A percentile compares a stretch with the other conserved stretches of the same genome.
Evolutionary conservation across 2,113 vertebrate species (phyloP).

Genomic region (Cyrtonyx montezumae): DNA sequence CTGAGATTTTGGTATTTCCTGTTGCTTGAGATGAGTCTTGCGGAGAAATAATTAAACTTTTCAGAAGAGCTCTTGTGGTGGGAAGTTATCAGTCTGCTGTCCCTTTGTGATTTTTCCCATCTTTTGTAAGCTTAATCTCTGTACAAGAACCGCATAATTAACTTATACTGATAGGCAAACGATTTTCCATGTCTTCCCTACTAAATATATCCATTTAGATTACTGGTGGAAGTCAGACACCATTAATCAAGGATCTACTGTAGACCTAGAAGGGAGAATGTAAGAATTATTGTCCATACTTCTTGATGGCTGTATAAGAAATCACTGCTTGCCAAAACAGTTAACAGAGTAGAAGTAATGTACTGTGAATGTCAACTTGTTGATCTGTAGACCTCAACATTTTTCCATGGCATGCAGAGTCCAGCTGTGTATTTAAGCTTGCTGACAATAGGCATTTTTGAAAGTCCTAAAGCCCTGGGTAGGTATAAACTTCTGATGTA

Average conservation of each 20-base stretch:
- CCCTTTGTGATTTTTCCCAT: background rate
- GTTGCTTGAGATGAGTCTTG: background rate
- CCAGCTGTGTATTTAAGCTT: background rate
- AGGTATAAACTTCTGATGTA: background rate
- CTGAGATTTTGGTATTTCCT: background rate
- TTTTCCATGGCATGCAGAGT: background rate
- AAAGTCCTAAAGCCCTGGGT: background rate
- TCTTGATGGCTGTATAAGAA: background rate
- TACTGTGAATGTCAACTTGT: background rate
- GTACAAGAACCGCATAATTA: background rate
- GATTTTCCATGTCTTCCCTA: background rate
- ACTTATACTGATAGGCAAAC: background rate
- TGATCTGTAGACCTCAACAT: background rate
- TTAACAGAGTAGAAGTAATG: conserved; percentile 15
- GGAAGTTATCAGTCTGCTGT: background rate
- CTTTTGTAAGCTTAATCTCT: background rate
- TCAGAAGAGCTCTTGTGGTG: background rate
- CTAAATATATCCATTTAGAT: background rate
- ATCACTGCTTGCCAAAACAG: background rate
- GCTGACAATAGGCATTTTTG: background rate
- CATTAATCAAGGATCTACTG: background rate
- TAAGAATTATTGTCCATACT: background rate
- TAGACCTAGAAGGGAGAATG: background rate
- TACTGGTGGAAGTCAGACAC: background rate
- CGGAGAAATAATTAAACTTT: background rate